Percentiles rank a stretch among this genome's conserved stretches.
phyloP scores from a whole-genome alignment of 2,797 vertebrate genomes.

The Scolopax bukidnonensis region DNA sequence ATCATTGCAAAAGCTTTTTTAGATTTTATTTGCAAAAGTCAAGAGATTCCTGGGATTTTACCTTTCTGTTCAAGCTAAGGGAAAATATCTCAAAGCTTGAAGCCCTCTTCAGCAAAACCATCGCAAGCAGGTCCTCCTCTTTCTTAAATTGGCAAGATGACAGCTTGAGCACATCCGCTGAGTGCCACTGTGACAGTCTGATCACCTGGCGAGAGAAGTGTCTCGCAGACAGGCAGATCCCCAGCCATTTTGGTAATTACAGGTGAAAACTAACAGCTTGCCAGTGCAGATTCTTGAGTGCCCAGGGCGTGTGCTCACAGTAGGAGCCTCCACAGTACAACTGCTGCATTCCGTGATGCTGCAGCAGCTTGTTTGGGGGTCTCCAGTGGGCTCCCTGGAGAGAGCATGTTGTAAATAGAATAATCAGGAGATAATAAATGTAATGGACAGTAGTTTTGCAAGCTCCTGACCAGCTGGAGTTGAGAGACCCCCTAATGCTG shows the following conservation, averaged over 20 bases:
- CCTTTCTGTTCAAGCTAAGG: not conserved
- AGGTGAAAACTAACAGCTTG: constrained; percentile 59
- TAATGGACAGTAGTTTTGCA: not conserved
- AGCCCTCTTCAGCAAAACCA: not conserved
- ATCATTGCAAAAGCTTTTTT: not conserved
- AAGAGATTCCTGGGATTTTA: not conserved
- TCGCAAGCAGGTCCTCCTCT: not conserved
- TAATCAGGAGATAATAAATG: constrained; percentile 23
- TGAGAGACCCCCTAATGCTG: not conserved
- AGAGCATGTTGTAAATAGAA: constrained; percentile 30
- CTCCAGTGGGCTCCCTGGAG: not conserved
- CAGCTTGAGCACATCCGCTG: not conserved
- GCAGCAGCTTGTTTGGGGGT: not conserved
- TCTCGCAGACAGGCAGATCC: constrained; percentile 7
- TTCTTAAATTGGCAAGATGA: not conserved
- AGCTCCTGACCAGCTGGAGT: constrained; percentile 25
- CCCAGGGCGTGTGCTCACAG: not conserved
- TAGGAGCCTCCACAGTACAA: not conserved
- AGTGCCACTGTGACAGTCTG: constrained; percentile 3
- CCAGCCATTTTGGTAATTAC: constrained; percentile 36
- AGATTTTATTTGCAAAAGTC: not conserved
- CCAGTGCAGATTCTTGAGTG: not conserved
- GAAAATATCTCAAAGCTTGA: not conserved
- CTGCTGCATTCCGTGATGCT: not conserved
- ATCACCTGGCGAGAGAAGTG: constrained; percentile 28